These are phyloP conservation scores for Galerucella nymphaeae DNA, from an alignment of 2,888 invertebrate species.

Conservation along the genomic window DNA sequence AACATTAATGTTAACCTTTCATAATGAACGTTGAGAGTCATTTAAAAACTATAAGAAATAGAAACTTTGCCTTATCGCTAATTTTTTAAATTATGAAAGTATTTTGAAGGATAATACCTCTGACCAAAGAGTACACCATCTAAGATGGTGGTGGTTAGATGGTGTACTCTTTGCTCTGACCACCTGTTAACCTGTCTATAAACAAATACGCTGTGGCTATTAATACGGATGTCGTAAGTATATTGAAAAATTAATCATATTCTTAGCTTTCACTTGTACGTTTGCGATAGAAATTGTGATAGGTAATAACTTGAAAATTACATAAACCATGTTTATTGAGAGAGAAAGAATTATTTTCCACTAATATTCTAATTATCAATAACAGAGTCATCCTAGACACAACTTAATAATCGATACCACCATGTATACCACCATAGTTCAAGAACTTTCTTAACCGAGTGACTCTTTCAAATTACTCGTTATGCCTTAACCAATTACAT, in stretches of 20 bases:
- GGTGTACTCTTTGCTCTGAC: background rate
- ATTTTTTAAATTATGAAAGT: background rate
- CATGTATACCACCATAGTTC: too few relatives aligned
- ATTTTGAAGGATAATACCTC: background rate
- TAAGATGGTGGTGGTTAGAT: too few relatives aligned
- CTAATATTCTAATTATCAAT: too few relatives aligned
- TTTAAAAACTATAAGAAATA: background rate
- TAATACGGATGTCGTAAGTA: background rate
- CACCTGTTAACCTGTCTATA: background rate
- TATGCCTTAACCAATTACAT: background rate
- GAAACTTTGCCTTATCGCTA: conserved; percentile 1
- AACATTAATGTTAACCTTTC: background rate
- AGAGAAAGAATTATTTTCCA: too few relatives aligned
- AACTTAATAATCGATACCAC: too few relatives aligned
- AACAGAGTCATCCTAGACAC: too few relatives aligned
- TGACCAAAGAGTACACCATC: too few relatives aligned
- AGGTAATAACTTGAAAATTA: too few relatives aligned
- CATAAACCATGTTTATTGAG: too few relatives aligned
- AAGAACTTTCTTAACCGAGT: background rate
- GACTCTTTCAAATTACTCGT: background rate
- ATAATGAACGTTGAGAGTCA: background rate
- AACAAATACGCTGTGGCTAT: background rate
- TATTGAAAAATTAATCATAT: background rate
- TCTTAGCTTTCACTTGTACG: background rate
- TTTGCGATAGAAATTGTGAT: too few relatives aligned